Evolutionary conservation across 2,113 vertebrate species (phyloP).

Genomic region (Arizona elegans): DNA sequence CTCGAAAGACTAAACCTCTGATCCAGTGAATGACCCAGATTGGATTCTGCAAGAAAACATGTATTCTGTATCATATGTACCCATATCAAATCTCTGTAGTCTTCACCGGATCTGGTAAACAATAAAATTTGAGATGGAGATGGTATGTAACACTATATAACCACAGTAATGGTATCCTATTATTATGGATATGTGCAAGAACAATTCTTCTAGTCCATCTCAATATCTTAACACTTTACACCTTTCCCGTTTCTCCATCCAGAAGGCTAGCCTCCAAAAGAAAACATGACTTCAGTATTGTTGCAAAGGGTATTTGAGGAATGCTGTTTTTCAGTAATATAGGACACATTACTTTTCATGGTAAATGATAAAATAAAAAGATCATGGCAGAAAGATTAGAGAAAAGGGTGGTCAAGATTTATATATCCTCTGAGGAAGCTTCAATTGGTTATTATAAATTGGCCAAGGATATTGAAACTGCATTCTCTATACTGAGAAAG

Average conservation of each 20-base stretch:
- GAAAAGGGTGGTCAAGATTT: neutral
- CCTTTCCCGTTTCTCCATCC: neutral
- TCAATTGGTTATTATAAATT: neutral
- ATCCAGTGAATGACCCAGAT: neutral
- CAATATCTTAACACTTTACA: neutral
- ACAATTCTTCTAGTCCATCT: neutral
- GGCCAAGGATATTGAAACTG: slow-evolving; percentile 2
- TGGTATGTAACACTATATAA: neutral
- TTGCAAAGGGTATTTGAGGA: neutral
- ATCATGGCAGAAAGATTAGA: neutral
- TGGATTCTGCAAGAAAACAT: neutral
- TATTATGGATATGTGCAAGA: neutral
- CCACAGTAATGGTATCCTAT: neutral
- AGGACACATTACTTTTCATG: neutral
- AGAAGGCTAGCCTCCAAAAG: neutral
- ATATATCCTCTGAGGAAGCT: slow-evolving; percentile 7
- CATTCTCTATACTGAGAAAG: neutral
- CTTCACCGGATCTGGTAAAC: neutral
- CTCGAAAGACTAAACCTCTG: neutral
- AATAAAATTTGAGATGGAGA: neutral
- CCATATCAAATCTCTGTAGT: neutral
- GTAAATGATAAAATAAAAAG: neutral
- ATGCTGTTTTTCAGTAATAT: neutral
- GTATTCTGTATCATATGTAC: neutral
- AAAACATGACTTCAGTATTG: neutral